These are phyloP conservation scores for Gastracanthus pulcherrimus DNA, from an alignment of 2,888 invertebrate species.

Conservation along the genomic window DNA sequence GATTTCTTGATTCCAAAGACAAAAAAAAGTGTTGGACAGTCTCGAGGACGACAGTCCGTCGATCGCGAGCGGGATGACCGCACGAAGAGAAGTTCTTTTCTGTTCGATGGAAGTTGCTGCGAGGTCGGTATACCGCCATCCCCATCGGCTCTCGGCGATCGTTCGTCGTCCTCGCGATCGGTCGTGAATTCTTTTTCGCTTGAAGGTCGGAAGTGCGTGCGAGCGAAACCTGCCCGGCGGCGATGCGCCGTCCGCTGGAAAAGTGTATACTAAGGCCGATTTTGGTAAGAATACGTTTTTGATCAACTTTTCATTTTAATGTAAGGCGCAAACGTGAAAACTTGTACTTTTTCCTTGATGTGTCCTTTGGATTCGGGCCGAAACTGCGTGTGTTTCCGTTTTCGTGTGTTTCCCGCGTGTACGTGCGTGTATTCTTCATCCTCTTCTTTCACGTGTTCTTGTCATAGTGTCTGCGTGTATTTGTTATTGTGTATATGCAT, in stretches of 20 bases:
- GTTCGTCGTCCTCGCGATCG: conserved; percentile 31
- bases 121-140: conserved; percentile 13
- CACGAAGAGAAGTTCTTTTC: neutral
- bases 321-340: conserved; percentile 77
- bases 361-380: conserved; percentile 76
- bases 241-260: conserved; percentile 71
- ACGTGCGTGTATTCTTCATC: conserved; percentile 34
- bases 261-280: conserved; percentile 77
- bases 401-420: conserved; percentile 62
- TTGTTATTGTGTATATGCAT: neutral
- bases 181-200: neutral
- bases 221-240: conserved; percentile 58
- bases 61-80: neutral
- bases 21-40: conserved; percentile 4
- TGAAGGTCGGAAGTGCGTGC: conserved; percentile 34
- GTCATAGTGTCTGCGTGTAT: conserved; percentile 53
- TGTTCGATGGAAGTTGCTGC: neutral
- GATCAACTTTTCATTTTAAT: conserved; percentile 77
- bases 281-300: conserved; percentile 77
- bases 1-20: neutral
- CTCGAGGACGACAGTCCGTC: neutral
- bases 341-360: conserved; percentile 77
- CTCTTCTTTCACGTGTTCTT: conserved; percentile 12
- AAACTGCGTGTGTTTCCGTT: conserved; percentile 74
- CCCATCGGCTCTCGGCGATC: neutral